Evolutionary conservation across 2,113 vertebrate species (phyloP), one percentile per base, ranked within the genome.

Genomic region (Heterotilapia buettikoferi): DNA sequence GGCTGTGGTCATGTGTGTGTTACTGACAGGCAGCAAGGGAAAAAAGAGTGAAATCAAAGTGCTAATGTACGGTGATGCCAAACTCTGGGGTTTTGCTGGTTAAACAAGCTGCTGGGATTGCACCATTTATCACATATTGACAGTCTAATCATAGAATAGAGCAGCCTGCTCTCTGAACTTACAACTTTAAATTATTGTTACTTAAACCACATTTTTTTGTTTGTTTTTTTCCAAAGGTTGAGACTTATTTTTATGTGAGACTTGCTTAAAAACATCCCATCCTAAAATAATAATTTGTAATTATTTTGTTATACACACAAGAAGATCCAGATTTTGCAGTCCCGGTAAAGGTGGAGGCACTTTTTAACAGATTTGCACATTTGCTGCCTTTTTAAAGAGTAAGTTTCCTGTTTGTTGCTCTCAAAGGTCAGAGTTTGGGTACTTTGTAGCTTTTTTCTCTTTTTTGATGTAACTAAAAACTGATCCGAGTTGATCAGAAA

Each of bases 271-370:
- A 33, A 33, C 29, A 11, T 3, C 63, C 33, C 11, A 40, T 21
- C 63, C 7, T 21, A 3, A 38, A 2, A 21, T 7, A 13, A 63
- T 5, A 12, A 21, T 13, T 68, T 68, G 33, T 2, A 68, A 21
- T 0, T 0, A 66, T 13, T 68, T 40, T 21, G 0, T 3, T n/a
- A 66, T n/a, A 33, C 18, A 66, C 61, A 38, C 10, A 66, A 38
- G 0, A 66, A 1, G 16, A 19, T 68, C 19, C 33, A 68, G 19
- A 21, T 40, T 68, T 38, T 38, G 0, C 4, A 68, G 63, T 38
- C 33, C 0, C 0, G 0, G 1, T 68, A 38, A 38, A 21, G 19
- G 10, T 21, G 63, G 63, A 2, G 63, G 0, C 19, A 21, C 18
- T 21, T 5, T 66, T 7, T 66, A 13, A 66, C 31, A 36, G 19